These are phyloP conservation scores for Ianthella basta DNA, from an alignment of 37 sponge, comb jelly and placozoan genomes.

Conservation along the genomic window DNA sequence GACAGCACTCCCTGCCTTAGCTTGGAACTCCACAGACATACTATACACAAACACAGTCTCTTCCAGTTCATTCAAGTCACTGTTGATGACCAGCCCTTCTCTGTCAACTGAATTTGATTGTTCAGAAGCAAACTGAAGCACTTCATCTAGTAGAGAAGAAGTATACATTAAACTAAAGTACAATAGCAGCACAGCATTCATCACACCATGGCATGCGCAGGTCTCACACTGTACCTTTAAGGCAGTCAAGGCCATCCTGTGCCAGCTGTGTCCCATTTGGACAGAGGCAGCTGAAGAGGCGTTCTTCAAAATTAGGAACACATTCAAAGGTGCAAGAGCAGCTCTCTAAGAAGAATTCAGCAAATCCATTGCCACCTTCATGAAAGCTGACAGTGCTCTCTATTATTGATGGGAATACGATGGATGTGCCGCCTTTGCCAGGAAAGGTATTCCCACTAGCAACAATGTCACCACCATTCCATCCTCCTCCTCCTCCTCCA, in stretches of 20 bases:
- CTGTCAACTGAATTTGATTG: no score
- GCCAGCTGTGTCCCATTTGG: background rate
- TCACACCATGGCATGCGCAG: background rate
- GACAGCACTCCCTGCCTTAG: background rate
- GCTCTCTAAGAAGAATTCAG: background rate
- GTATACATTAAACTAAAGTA: background rate
- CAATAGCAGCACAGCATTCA: background rate
- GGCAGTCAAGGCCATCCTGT: background rate
- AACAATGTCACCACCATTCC: background rate
- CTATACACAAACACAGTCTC: slow-evolving; percentile 18
- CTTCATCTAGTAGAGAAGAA: no score
- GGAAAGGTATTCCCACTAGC: background rate
- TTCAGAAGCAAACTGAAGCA: no score
- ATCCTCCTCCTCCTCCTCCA: slow-evolving; percentile 24
- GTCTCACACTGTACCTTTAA: background rate
- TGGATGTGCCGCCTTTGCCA: background rate
- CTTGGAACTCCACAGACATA: slow-evolving; percentile 13
- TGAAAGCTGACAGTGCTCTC: background rate
- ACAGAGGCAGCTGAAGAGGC: background rate
- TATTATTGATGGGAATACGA: no score
- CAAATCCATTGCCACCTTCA: slow-evolving; percentile 1
- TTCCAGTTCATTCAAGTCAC: background rate
- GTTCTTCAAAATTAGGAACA: slow-evolving; percentile 5
- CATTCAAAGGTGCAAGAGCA: slow-evolving; percentile 16
- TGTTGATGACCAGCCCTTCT: background rate